These are phyloP conservation scores for Oscarella lobularis DNA, from an alignment of 37 sponge, comb jelly and placozoan species.

Conservation along the genomic window DNA sequence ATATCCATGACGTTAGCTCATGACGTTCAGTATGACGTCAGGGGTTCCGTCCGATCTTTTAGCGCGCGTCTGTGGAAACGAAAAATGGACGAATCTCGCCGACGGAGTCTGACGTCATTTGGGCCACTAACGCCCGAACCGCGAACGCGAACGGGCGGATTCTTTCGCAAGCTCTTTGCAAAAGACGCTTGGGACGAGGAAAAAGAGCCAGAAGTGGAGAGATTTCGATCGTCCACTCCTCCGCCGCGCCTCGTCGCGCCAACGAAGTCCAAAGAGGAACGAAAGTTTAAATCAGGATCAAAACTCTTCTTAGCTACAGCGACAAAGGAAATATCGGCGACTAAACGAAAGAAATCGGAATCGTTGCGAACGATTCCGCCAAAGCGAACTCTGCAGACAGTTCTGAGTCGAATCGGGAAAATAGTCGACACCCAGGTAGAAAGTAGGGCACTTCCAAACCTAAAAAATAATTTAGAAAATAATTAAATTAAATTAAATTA, in stretches of 20 bases:
- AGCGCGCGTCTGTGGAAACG: too few relatives aligned
- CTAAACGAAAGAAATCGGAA: not conserved
- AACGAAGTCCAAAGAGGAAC: not conserved
- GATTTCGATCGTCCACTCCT: too few relatives aligned
- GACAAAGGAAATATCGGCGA: not conserved
- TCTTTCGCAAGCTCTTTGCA: not conserved
- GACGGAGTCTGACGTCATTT: not conserved
- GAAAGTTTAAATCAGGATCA: not conserved
- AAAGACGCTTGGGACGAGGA: not conserved
- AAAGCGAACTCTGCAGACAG: not conserved
- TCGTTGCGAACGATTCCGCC: not conserved
- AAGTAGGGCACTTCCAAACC: not conserved
- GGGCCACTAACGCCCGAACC: not conserved
- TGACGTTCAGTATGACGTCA: too few relatives aligned
- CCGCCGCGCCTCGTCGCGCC: not conserved
- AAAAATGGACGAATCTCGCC: too few relatives aligned
- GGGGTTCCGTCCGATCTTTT: too few relatives aligned
- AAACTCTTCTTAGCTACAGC: too few relatives aligned
- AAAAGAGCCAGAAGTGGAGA: not conserved
- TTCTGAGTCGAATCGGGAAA: not conserved
- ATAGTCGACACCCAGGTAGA: not conserved
- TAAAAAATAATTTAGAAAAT: not conserved
- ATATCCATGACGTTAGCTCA: too few relatives aligned
- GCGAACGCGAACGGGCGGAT: not conserved
- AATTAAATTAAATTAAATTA: not conserved